A percentile compares a stretch with the other conserved stretches of the same genome.
phyloP scores from a whole-genome alignment of 2,888 invertebrate genomes.

The Ormyrus nitidulus region DNA sequence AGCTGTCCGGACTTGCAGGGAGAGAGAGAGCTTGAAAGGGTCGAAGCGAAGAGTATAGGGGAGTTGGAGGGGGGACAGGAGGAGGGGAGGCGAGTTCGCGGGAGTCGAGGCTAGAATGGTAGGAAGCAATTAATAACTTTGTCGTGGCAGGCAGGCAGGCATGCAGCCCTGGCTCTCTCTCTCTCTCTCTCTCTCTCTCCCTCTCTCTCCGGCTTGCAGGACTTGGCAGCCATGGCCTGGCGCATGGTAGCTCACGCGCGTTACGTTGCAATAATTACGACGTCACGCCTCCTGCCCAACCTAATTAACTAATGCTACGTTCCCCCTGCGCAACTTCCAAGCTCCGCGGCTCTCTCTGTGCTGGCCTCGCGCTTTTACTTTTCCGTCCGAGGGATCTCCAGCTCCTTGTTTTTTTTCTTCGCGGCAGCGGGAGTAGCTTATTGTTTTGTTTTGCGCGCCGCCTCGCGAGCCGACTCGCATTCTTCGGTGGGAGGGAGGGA shows the following conservation, averaged over 20 bases:
- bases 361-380: constrained; percentile 18
- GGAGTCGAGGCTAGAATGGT: constrained; percentile 67
- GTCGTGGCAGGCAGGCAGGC: constrained; percentile 64
- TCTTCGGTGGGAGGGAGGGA: not conserved
- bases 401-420: not conserved
- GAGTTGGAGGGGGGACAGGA: constrained; percentile 46
- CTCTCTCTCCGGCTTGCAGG: constrained; percentile 58
- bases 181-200: too few relatives aligned
- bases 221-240: constrained; percentile 55
- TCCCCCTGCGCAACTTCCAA: too few relatives aligned
- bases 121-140: constrained; percentile 75
- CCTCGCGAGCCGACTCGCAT: not conserved
- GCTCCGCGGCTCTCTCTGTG: not conserved
- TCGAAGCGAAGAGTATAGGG: not conserved
- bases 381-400: not conserved
- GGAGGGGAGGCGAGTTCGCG: constrained; percentile 60
- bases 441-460: not conserved
- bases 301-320: constrained; percentile 71
- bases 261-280: constrained; percentile 73
- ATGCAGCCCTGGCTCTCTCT: not conserved
- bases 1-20: not conserved
- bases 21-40: not conserved
- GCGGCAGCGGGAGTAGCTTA: not conserved
- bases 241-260: constrained; percentile 46
- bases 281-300: constrained; percentile 73